Evolutionary conservation across 2,113 vertebrate genomes (phyloP).

Genomic region (Cheilinus undulatus): DNA sequence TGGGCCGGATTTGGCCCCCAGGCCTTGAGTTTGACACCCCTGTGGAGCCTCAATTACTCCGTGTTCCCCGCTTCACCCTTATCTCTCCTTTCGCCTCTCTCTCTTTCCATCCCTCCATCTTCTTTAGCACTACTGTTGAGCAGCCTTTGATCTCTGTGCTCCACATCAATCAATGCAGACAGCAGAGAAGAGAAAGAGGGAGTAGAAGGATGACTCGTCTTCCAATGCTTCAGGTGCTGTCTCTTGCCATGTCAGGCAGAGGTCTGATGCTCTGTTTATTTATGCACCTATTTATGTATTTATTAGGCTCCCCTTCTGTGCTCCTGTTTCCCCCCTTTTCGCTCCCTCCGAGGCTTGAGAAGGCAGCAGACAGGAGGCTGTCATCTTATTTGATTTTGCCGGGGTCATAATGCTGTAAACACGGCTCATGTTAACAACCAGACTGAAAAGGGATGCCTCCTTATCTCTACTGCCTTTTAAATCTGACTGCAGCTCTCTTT

Average conservation of each 20-base stretch:
- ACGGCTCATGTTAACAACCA: constrained; percentile 63
- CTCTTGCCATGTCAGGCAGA: constrained; percentile 67
- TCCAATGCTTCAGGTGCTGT: constrained; percentile 74
- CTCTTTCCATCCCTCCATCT: constrained; percentile 70
- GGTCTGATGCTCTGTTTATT: constrained; percentile 77
- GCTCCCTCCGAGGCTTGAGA: constrained; percentile 34
- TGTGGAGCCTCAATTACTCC: constrained; percentile 56
- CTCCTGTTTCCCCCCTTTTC: constrained; percentile 15
- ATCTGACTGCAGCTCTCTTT: constrained; percentile 29
- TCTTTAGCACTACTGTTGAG: constrained; percentile 66
- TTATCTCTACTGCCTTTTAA: constrained; percentile 38
- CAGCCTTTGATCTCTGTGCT: constrained; percentile 78
- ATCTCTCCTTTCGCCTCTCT: constrained; percentile 30
- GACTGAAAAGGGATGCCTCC: constrained; percentile 35
- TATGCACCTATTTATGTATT: constrained; percentile 79
- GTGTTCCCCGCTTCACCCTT: constrained; percentile 20
- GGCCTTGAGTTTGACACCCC: too few species aligned
- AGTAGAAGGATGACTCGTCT: constrained; percentile 58
- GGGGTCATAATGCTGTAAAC: constrained; percentile 58
- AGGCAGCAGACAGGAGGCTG: constrained; percentile 51
- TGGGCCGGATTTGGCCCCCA: too few species aligned
- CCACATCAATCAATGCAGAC: constrained; percentile 78
- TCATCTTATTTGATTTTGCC: constrained; percentile 72
- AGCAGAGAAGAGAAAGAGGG: constrained; percentile 63
- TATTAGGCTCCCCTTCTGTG: constrained; percentile 67